These are phyloP conservation scores for Gymnarchus niloticus DNA, from an alignment of 2,113 vertebrate genomes.

Conservation along the genomic window DNA sequence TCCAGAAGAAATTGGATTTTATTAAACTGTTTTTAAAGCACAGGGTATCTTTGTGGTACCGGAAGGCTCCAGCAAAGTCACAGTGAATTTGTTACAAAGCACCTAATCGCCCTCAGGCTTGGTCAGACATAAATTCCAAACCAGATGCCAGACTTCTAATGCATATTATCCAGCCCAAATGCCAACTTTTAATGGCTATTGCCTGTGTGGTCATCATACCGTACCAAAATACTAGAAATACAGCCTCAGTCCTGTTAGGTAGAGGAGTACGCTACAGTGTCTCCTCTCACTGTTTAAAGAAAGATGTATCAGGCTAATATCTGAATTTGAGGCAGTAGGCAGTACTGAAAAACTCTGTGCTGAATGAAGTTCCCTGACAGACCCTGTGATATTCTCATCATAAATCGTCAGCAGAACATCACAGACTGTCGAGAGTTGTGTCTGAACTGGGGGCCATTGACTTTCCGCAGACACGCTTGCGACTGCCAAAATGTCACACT, in stretches of 20 bases:
- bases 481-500: neutral
- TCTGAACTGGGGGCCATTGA: neutral
- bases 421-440: neutral
- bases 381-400: neutral
- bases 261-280: neutral
- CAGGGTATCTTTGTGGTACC: neutral
- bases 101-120: neutral
- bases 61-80: neutral
- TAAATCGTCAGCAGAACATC: neutral
- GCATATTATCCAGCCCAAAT: neutral
- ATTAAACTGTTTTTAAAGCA: neutral
- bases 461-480: neutral
- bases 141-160: neutral
- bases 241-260: neutral
- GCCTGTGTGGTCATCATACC: neutral
- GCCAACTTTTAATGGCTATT: neutral
- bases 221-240: no score
- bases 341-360: neutral
- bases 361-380: neutral
- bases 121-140: neutral
- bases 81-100: neutral
- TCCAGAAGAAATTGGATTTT: conserved; percentile 1
- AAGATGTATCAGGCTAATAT: neutral
- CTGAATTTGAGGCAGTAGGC: neutral
- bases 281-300: neutral